Conservation (phyloP, 2,113 vertebrate species). For the Seriola rivoliana region DNA sequence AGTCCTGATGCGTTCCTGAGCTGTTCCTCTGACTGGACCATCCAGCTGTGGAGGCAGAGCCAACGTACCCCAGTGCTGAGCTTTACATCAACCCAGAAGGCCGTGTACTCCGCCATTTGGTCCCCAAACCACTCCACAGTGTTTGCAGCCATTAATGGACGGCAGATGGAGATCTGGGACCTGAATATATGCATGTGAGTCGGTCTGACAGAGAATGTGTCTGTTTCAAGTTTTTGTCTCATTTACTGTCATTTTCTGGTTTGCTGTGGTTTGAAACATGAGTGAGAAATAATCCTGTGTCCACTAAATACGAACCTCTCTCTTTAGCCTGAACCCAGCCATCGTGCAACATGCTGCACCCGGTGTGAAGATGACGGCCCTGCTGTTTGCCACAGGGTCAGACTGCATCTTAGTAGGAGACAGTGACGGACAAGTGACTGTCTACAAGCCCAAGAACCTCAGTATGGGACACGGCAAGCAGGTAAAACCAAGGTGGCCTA, state of each 20-base stretch:
- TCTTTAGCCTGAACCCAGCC: constrained; percentile 85
- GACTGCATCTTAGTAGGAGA: constrained; percentile 90
- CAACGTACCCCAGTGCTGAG: constrained; percentile 76
- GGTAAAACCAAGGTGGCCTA: constrained; percentile 75
- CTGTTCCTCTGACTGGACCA: constrained; percentile 92
- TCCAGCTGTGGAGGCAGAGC: constrained; percentile 89
- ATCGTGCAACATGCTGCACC: constrained; percentile 78
- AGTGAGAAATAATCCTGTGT: neutral
- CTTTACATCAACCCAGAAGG: constrained; percentile 81
- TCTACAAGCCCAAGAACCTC: constrained; percentile 87
- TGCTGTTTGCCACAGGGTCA: constrained; percentile 86
- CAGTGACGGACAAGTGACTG: constrained; percentile 84
- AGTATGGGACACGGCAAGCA: constrained; percentile 34
- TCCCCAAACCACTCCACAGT: constrained; percentile 85
- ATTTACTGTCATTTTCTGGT: neutral
- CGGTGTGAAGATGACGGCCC: constrained; percentile 78
- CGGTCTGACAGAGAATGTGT: neutral
- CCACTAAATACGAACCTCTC: neutral
- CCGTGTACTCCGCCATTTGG: constrained; percentile 87
- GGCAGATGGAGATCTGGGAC: constrained; percentile 91
- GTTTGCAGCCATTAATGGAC: constrained; percentile 86
- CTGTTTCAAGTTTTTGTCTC: neutral
- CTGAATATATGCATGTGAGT: constrained; percentile 88
- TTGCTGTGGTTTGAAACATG: neutral
- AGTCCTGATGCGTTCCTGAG: constrained; percentile 89